These are phyloP conservation scores for Tipula confusa DNA, from an alignment of 2,888 invertebrate species.

Conservation along the genomic window DNA sequence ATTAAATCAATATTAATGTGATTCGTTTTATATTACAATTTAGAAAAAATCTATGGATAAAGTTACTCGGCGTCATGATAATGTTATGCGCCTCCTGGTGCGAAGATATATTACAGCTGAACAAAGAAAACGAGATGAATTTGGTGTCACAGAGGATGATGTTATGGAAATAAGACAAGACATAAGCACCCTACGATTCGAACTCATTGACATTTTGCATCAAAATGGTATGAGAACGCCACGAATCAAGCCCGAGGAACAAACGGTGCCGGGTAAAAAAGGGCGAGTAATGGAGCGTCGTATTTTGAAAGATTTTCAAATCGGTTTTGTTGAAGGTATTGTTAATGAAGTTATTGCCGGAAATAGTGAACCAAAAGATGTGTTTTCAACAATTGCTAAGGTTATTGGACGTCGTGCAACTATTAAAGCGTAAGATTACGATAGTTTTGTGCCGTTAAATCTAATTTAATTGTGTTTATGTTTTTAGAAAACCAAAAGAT, in stretches of 20 bases:
- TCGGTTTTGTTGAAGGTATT: conserved; percentile 79
- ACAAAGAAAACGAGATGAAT: conserved; percentile 82
- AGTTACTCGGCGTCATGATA: conserved; percentile 68
- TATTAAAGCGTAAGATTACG: neutral
- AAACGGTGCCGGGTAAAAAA: conserved; percentile 68
- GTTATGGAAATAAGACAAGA: conserved; percentile 97
- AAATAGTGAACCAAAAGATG: conserved; percentile 61
- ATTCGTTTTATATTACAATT: conserved; percentile 29
- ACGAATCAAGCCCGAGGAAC: conserved; percentile 60
- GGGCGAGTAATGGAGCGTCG: conserved; percentile 83
- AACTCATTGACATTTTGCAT: conserved; percentile 84
- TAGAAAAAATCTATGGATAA: conserved; percentile 71
- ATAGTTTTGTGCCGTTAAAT: neutral
- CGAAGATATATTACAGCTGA: conserved; percentile 87
- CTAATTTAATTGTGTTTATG: no score
- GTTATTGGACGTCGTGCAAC: conserved; percentile 62
- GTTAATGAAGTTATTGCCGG: conserved; percentile 63
- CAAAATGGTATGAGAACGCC: conserved; percentile 87
- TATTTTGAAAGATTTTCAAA: conserved; percentile 84
- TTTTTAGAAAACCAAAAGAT: conserved; percentile 61
- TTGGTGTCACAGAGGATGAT: conserved; percentile 93
- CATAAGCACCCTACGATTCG: conserved; percentile 89
- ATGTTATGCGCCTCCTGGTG: conserved; percentile 82
- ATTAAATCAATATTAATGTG: neutral
- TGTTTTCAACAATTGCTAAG: conserved; percentile 78